Evolutionary conservation across 2,113 vertebrate species (phyloP).

Genomic region (Nothoprocta pentlandii): DNA sequence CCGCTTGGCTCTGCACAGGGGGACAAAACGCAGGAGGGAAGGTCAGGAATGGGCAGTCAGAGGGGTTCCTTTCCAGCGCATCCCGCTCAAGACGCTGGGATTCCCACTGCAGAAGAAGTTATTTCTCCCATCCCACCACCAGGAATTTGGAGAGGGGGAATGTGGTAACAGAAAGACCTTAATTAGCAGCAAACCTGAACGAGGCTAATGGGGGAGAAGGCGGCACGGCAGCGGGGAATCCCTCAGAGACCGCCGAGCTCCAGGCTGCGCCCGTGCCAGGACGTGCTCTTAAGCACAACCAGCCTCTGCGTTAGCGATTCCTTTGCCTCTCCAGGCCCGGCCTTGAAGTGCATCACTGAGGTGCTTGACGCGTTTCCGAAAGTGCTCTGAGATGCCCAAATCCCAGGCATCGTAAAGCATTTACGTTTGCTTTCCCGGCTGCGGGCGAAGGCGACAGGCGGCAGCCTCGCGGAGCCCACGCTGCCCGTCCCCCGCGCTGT

Average conservation of each 20-base stretch:
- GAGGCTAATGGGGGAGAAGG: neutral
- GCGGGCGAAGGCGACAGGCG: accelerated
- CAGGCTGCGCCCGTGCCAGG: no score
- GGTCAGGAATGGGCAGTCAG: accelerated
- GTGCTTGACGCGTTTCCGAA: neutral
- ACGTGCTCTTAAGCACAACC: neutral
- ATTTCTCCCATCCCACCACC: accelerated
- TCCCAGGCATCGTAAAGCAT: neutral
- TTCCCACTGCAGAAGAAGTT: neutral
- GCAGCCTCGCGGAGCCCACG: accelerated
- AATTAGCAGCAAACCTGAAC: neutral
- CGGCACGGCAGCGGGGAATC: neutral
- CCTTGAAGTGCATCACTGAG: neutral
- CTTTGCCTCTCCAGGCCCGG: neutral
- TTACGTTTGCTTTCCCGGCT: neutral
- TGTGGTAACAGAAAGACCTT: neutral
- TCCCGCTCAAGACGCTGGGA: accelerated
- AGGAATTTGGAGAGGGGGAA: neutral
- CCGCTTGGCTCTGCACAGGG: accelerated
- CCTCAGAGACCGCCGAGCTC: neutral
- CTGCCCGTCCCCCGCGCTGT: no score
- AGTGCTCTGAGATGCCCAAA: neutral
- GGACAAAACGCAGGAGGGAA: accelerated
- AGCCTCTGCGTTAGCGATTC: neutral
- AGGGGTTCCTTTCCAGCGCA: accelerated